Evolutionary conservation across 2,888 invertebrate genomes (phyloP).

Genomic region (Julus scanicus): DNA sequence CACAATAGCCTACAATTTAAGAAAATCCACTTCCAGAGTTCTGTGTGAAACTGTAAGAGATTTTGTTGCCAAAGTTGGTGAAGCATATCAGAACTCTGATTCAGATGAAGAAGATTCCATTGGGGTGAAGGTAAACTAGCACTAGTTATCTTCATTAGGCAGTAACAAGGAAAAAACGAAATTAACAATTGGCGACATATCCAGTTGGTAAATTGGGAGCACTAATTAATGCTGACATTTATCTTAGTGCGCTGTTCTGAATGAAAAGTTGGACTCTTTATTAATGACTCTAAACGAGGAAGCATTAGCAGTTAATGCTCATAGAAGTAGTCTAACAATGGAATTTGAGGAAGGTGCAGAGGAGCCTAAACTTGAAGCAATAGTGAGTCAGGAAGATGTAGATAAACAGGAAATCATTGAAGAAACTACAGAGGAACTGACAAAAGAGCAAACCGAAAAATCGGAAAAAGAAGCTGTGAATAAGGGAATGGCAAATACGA

Average conservation of each 20-base stretch:
- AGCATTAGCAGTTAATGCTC: constrained; percentile 65
- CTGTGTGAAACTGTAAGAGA: constrained; percentile 84
- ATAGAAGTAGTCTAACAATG: constrained; percentile 60
- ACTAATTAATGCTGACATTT: constrained; percentile 48
- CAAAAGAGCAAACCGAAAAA: constrained; percentile 53
- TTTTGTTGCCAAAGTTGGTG: constrained; percentile 72
- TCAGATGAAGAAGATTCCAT: constrained; percentile 65
- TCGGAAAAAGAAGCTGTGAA: constrained; percentile 58
- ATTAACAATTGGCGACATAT: too few relatives aligned
- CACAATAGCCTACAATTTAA: neutral
- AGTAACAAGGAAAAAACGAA: neutral
- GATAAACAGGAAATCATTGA: constrained; percentile 49
- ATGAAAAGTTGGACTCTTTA: constrained; percentile 80
- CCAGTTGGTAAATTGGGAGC: neutral
- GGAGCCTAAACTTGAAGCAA: constrained; percentile 56
- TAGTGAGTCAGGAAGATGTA: constrained; percentile 19
- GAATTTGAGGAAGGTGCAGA: constrained; percentile 58
- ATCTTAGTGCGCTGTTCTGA: constrained; percentile 74
- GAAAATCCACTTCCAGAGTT: constrained; percentile 66
- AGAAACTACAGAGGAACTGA: constrained; percentile 42
- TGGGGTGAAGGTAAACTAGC: constrained; percentile 68
- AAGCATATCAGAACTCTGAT: constrained; percentile 62
- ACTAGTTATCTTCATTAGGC: neutral
- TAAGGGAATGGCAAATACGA: constrained; percentile 53
- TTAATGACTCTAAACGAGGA: constrained; percentile 79